Evolutionary conservation across 2,797 vertebrate genomes (phyloP).

Genomic region (Xenops minutus): DNA sequence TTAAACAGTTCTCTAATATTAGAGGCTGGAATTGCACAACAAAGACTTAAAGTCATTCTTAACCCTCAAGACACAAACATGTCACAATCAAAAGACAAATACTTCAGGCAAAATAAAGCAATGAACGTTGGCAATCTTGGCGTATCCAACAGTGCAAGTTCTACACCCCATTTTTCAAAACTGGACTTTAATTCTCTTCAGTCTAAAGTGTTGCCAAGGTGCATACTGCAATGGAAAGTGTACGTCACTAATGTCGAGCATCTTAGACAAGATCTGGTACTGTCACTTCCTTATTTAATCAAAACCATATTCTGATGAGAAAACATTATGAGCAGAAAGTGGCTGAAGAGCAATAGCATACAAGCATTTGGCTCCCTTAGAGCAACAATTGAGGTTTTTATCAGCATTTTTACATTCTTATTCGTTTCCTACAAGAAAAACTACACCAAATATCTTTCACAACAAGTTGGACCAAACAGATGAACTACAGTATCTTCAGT

Average conservation of each 20-base stretch:
- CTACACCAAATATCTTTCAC: neutral
- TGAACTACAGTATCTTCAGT: neutral
- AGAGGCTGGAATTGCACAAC: neutral
- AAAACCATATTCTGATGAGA: neutral
- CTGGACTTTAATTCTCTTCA: neutral
- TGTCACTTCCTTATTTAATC: neutral
- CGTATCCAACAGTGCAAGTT: neutral
- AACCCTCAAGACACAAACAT: neutral
- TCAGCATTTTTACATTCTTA: neutral
- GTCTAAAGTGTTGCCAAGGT: neutral
- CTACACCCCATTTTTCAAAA: neutral
- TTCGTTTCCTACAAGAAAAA: neutral
- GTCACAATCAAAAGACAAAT: neutral
- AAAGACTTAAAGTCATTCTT: neutral
- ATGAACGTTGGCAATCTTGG: neutral
- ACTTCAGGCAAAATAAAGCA: neutral
- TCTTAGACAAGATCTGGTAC: neutral
- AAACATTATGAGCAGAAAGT: neutral
- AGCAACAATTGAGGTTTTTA: neutral
- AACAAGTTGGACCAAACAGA: neutral
- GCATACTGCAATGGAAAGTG: neutral
- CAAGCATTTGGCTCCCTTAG: neutral
- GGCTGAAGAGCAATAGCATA: neutral
- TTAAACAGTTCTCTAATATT: neutral
- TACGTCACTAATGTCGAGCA: neutral